These are phyloP conservation scores for Megalurothrips usitatus DNA, from an alignment of 2,888 invertebrate species.

Conservation along the genomic window DNA sequence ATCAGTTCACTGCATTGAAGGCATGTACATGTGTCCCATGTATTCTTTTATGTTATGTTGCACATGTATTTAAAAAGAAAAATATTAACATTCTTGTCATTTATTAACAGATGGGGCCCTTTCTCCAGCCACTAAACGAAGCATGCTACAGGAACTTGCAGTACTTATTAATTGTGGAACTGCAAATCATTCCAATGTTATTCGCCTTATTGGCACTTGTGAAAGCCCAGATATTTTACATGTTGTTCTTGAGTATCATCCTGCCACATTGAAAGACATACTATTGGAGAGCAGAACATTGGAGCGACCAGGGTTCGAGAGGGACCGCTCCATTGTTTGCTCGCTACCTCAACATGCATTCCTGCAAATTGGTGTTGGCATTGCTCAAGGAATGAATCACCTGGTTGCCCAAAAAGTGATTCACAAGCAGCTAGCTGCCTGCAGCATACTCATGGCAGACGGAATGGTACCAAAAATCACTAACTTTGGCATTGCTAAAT, in stretches of 20 bases:
- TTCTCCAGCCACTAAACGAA: conserved; percentile 47
- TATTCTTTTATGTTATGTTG: not conserved
- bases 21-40: conserved; percentile 36
- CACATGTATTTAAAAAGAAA: not conserved
- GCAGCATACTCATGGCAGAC: conserved; percentile 63
- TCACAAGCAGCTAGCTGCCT: conserved; percentile 69
- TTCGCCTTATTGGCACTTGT: conserved; percentile 72
- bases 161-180: conserved; percentile 60
- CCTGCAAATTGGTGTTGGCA: conserved; percentile 60
- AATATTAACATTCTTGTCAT: not conserved
- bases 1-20: conserved; percentile 61
- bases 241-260: conserved; percentile 66
- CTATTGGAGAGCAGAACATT: conserved; percentile 56
- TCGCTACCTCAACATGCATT: conserved; percentile 59
- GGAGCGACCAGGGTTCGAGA: conserved; percentile 44
- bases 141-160: conserved; percentile 66
- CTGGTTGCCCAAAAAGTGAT: conserved; percentile 61
- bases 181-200: conserved; percentile 61
- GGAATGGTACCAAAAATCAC: conserved; percentile 66
- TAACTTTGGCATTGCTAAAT: conserved; percentile 69
- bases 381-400: conserved; percentile 69
- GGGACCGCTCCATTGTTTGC: conserved; percentile 52
- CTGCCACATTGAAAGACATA: conserved; percentile 64
- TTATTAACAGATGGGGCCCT: conserved; percentile 48
- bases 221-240: conserved; percentile 71